Percentiles rank a stretch among this genome's conserved stretches.
Conservation (phyloP, 2,113 vertebrate species). For the Glaucidium brasilianum region DNA sequence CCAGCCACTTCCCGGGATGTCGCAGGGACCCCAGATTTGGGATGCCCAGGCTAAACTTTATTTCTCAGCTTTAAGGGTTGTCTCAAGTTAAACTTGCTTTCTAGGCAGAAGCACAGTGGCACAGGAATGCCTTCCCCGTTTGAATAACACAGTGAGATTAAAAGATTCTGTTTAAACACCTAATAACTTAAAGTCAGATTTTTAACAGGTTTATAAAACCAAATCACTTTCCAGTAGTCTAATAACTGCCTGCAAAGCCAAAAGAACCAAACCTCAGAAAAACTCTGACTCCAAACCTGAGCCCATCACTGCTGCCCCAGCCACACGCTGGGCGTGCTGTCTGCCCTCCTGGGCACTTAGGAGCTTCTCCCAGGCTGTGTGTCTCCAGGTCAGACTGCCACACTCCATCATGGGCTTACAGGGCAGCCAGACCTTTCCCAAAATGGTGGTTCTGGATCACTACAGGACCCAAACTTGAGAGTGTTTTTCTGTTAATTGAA, state of each 20-base stretch:
- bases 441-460: background rate
- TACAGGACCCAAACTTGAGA: background rate
- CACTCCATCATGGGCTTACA: background rate
- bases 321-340: rapidly evolving
- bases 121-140: background rate
- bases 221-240: background rate
- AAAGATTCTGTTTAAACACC: background rate
- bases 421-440: background rate
- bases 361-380: background rate
- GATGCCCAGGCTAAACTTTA: background rate
- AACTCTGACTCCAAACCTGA: background rate
- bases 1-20: rapidly evolving
- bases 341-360: background rate
- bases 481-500: background rate
- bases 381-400: background rate
- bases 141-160: background rate
- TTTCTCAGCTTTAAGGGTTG: background rate
- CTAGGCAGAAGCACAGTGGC: background rate
- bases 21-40: rapidly evolving
- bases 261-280: background rate
- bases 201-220: background rate
- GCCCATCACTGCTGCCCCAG: rapidly evolving
- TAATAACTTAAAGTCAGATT: background rate
- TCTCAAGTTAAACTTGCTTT: background rate
- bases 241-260: background rate